Percentiles rank a stretch among this genome's conserved stretches.
phyloP scores from a whole-genome alignment of 2,797 vertebrate species.

The Falco berigora region DNA sequence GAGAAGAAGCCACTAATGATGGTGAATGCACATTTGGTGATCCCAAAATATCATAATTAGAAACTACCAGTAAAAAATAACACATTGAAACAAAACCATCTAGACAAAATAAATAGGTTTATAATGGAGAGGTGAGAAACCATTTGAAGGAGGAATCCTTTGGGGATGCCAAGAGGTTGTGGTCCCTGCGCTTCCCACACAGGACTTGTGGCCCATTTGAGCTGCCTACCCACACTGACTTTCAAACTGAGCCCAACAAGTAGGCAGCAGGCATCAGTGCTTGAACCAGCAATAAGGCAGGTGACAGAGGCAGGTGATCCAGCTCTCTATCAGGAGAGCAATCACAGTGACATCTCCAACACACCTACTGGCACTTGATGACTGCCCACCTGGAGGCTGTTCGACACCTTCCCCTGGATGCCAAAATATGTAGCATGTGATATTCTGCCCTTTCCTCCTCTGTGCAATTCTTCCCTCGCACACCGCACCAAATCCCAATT shows the following conservation, averaged over 20 bases:
- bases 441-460: not conserved
- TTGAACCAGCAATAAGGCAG: not conserved
- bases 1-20: constrained; percentile 12
- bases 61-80: not conserved
- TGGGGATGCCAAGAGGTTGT: not conserved
- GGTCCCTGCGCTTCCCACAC: not conserved
- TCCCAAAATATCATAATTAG: not conserved
- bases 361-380: not conserved
- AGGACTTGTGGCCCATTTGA: not conserved
- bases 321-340: not conserved
- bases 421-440: not conserved
- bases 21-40: not conserved
- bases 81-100: not conserved
- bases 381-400: not conserved
- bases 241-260: not conserved
- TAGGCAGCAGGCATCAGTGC: not conserved
- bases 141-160: not conserved
- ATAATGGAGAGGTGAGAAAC: not conserved
- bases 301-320: not conserved
- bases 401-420: not conserved
- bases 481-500: not conserved
- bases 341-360: not conserved
- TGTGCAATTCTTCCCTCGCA: not conserved
- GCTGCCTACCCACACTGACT: not conserved
- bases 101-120: not conserved